Base-by-base conservation (phyloP, 1,140 invertebrate genomes). In the Trichoplusia ni region DNA sequence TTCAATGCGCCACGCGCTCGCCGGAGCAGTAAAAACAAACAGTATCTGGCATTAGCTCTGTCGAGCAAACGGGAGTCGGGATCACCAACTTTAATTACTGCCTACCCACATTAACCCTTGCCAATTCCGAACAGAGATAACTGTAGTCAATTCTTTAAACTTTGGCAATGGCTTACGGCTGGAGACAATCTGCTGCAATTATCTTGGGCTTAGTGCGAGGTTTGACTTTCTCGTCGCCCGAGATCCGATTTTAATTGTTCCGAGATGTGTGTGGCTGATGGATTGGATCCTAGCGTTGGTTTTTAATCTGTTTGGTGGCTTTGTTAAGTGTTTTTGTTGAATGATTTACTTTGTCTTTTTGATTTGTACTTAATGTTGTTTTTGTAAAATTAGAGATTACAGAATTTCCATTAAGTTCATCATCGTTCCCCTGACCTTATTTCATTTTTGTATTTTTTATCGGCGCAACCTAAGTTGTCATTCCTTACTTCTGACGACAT, bases 71-170 rank as follows among this genome's bases (percentile, higher is more conserved):
- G 31, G 38, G 19, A 18, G 23, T 21, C 49, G 11, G 72, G 75
- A 73, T 77, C 65, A 81, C 51, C 58, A 77, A 81, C 60, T 81
- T 81, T 76, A 76, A 81, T 81, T 76, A 61, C 64, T 38, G 58
- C 49, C 60, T 65, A 65, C 64, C 72, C 69, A 73, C 77, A 75
- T 81, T 78, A 77, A 80, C 77, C 77, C 77, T 74, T 71, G 64
- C 69, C 69, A 71, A 77, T 77, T 74, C 64, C 60, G 44, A 65
- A 62, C 53, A 35, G 60, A n/a, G n/a, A 76, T 80, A 80, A 70
- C 75, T 70, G 68, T 66, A 81, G 71, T 76, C 71, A 72, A 76
- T 81, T 81, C 69, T 75, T 74, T 67, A 67, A 74, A 75, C 64
- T 79, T 75, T 42, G 68, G 23, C 68, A 64, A 66, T 69, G 35